Evolutionary conservation across 2,888 invertebrate genomes (phyloP).

Genomic region (Neoaliturus tenellus): DNA sequence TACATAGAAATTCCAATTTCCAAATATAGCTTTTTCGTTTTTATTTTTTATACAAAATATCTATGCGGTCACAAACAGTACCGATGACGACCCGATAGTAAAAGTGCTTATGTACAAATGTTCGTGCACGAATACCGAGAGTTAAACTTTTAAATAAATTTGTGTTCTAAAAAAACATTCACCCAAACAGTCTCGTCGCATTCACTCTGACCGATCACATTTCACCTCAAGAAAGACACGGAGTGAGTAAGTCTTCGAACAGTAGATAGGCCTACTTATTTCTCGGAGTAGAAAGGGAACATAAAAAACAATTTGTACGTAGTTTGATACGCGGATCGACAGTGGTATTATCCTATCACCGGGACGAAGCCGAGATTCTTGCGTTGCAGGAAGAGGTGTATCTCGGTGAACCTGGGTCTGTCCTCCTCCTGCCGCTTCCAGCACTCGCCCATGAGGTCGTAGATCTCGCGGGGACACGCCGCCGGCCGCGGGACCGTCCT

Average conservation of each 20-base stretch:
- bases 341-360: slow-evolving; percentile 67
- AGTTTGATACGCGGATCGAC: slow-evolving; percentile 10
- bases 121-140: slow-evolving; percentile 58
- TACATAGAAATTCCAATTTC: slow-evolving; percentile 19
- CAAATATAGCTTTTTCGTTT: slow-evolving; percentile 39
- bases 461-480: slow-evolving; percentile 90
- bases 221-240: slow-evolving; percentile 67
- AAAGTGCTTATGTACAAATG: slow-evolving; percentile 55
- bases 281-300: slow-evolving; percentile 49
- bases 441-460: slow-evolving; percentile 94
- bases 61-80: slow-evolving; percentile 12
- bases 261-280: slow-evolving; percentile 65
- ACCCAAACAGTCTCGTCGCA: slow-evolving; percentile 44
- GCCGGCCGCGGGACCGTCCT: slow-evolving; percentile 80
- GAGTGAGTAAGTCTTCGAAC: slow-evolving; percentile 66
- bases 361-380: slow-evolving; percentile 82
- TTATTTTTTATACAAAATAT: slow-evolving; percentile 55
- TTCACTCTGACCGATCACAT: slow-evolving; percentile 57
- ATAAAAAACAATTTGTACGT: slow-evolving; percentile 56
- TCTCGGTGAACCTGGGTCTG: slow-evolving; percentile 91
- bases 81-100: slow-evolving; percentile 39
- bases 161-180: slow-evolving; percentile 48
- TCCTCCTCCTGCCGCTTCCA: slow-evolving; percentile 90
- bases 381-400: slow-evolving; percentile 87
- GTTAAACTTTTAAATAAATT: slow-evolving; percentile 26